A percentile compares a stretch with the other conserved stretches of the same genome.
These are phyloP conservation scores for Notoglanidium macrostoma DNA, from an alignment of 2,797 vertebrate species.

Conservation along the genomic window DNA sequence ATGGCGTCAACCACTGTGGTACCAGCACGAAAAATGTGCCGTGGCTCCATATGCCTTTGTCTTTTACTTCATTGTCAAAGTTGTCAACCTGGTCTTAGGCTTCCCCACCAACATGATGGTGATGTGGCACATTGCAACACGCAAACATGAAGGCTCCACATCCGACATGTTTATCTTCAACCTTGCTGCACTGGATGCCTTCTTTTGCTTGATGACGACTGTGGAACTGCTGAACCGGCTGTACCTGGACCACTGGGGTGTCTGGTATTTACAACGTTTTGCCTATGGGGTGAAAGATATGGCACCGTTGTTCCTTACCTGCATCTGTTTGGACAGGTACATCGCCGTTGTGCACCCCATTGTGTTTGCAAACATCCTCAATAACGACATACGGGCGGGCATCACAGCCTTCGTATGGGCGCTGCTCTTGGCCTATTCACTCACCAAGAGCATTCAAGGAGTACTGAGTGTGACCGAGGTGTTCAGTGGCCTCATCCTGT, in stretches of 20 bases:
- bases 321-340: constrained; percentile 77
- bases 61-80: constrained; percentile 72
- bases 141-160: constrained; percentile 65
- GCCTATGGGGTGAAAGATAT: constrained; percentile 74
- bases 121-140: constrained; percentile 69
- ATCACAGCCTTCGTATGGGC: constrained; percentile 66
- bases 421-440: constrained; percentile 64
- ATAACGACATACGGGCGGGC: constrained; percentile 65
- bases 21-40: constrained; percentile 62
- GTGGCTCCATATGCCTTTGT: constrained; percentile 68
- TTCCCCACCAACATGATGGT: constrained; percentile 72
- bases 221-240: constrained; percentile 71
- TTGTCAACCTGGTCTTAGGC: constrained; percentile 73
- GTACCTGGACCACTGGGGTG: constrained; percentile 54
- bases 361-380: constrained; percentile 65
- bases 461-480: constrained; percentile 59
- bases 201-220: constrained; percentile 75
- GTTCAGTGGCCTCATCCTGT: constrained; percentile 73
- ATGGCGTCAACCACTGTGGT: constrained; percentile 63
- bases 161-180: constrained; percentile 75
- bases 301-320: constrained; percentile 72
- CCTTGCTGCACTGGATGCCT: constrained; percentile 71
- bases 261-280: constrained; percentile 73
- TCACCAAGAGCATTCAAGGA: constrained; percentile 66
- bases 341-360: constrained; percentile 75